Conservation (phyloP, 2,113 vertebrate genomes). For the Scomber scombrus region DNA sequence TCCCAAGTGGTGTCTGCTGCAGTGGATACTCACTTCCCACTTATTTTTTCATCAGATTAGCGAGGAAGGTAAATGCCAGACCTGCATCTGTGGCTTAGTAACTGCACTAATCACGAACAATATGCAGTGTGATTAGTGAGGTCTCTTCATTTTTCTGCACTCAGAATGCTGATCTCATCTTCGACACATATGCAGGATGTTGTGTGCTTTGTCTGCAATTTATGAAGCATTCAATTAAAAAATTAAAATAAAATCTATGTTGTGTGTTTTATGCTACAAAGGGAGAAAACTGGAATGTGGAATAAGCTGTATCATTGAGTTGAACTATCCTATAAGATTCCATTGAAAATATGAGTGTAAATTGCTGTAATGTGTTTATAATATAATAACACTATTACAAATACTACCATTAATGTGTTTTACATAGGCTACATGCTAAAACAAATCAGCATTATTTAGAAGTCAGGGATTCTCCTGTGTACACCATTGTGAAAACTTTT, state of each 20-base stretch:
- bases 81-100: slow-evolving; percentile 20
- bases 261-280: background rate
- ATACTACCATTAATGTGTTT: too few species aligned
- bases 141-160: slow-evolving; percentile 30
- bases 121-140: slow-evolving; percentile 36
- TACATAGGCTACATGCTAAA: background rate
- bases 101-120: slow-evolving; percentile 33
- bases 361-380: background rate
- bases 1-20: slow-evolving; percentile 28
- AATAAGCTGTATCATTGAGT: slow-evolving; percentile 4
- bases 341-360: background rate
- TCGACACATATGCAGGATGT: slow-evolving; percentile 16
- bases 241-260: slow-evolving; percentile 20
- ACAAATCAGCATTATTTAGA: background rate
- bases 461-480: background rate
- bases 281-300: background rate
- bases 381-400: background rate
- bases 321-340: background rate
- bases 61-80: slow-evolving; percentile 3
- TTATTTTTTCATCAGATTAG: slow-evolving; percentile 33
- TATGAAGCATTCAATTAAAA: background rate
- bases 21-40: background rate
- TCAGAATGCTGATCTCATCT: slow-evolving; percentile 5
- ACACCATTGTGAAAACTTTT: background rate
- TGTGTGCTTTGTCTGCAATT: slow-evolving; percentile 1